Conservation (phyloP, 2,888 invertebrate genomes). For the Linyphia triangularis region DNA sequence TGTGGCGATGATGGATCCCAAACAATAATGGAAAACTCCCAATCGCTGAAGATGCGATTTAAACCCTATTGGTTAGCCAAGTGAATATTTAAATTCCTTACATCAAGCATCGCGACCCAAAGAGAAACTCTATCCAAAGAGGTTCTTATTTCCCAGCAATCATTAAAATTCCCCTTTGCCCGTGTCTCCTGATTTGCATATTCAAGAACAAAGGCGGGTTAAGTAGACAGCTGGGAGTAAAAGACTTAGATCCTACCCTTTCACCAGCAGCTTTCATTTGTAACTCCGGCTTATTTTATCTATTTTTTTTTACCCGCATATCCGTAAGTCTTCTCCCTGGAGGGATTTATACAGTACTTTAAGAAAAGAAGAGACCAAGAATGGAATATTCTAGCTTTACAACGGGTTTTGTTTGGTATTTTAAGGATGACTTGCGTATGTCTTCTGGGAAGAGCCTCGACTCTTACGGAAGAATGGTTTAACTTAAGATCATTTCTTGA, state of each 20-base stretch:
- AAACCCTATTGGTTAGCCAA: slow-evolving; percentile 72
- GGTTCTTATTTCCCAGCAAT: slow-evolving; percentile 71
- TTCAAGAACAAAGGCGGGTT: slow-evolving; percentile 74
- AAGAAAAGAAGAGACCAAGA: slow-evolving; percentile 62
- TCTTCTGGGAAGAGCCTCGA: slow-evolving; percentile 53
- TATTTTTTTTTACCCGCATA: slow-evolving; percentile 53
- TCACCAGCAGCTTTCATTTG: slow-evolving; percentile 73
- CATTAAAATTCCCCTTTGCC: slow-evolving; percentile 73
- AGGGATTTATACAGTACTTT: slow-evolving; percentile 73
- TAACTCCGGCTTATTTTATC: slow-evolving; percentile 51
- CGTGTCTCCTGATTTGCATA: slow-evolving; percentile 73
- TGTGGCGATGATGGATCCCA: slow-evolving; percentile 49
- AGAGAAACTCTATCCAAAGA: slow-evolving; percentile 65
- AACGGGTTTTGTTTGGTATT: slow-evolving; percentile 72
- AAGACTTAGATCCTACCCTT: slow-evolving; percentile 69
- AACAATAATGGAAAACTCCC: slow-evolving; percentile 67
- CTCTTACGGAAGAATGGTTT: slow-evolving; percentile 23
- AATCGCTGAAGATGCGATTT: slow-evolving; percentile 72
- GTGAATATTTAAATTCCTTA: slow-evolving; percentile 73
- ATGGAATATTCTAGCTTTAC: slow-evolving; percentile 73
- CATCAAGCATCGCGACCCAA: slow-evolving; percentile 67
- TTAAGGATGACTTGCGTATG: slow-evolving; percentile 55
- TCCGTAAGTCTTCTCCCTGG: slow-evolving; percentile 39
- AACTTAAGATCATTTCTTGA: slow-evolving; percentile 36
- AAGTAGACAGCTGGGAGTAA: slow-evolving; percentile 73